phyloP scores from a whole-genome alignment of 2,888 invertebrate species.

The Phortica magna region DNA sequence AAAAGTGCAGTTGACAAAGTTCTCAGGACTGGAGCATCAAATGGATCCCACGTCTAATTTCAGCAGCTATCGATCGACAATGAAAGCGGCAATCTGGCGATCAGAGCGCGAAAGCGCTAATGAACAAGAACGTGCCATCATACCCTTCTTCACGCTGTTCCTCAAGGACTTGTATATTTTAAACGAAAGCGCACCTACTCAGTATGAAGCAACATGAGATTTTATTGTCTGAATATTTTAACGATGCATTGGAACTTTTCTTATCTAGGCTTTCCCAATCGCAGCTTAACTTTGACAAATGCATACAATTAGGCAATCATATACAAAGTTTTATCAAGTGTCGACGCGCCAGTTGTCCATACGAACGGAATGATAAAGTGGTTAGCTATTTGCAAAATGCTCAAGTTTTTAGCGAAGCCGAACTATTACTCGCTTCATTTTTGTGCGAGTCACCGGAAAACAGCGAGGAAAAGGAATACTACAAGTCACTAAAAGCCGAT shows the following conservation, averaged over 20 bases:
- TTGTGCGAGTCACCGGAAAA: conserved; percentile 95
- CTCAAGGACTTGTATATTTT: conserved; percentile 91
- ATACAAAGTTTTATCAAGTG: conserved; percentile 89
- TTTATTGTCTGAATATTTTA: neutral
- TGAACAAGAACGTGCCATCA: conserved; percentile 88
- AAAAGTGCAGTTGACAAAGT: conserved; percentile 89
- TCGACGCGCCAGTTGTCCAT: conserved; percentile 92
- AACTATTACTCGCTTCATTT: conserved; percentile 91
- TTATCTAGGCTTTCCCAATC: conserved; percentile 83
- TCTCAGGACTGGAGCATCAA: conserved; percentile 89
- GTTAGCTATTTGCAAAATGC: conserved; percentile 87
- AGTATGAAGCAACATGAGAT: conserved; percentile 78
- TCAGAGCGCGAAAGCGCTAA: conserved; percentile 84
- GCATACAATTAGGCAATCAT: conserved; percentile 92
- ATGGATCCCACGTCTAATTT: conserved; percentile 93
- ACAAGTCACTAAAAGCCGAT: conserved; percentile 86
- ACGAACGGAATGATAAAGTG: conserved; percentile 86
- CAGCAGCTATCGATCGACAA: conserved; percentile 88
- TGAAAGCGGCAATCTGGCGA: conserved; percentile 90
- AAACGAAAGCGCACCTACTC: conserved; percentile 88
- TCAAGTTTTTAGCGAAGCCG: conserved; percentile 89
- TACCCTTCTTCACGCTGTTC: conserved; percentile 91
- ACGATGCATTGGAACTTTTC: neutral
- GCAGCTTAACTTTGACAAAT: conserved; percentile 96
- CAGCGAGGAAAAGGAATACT: conserved; percentile 91